Conservation (phyloP, 1,140 invertebrate species). For the Megalopta genalis region DNA sequence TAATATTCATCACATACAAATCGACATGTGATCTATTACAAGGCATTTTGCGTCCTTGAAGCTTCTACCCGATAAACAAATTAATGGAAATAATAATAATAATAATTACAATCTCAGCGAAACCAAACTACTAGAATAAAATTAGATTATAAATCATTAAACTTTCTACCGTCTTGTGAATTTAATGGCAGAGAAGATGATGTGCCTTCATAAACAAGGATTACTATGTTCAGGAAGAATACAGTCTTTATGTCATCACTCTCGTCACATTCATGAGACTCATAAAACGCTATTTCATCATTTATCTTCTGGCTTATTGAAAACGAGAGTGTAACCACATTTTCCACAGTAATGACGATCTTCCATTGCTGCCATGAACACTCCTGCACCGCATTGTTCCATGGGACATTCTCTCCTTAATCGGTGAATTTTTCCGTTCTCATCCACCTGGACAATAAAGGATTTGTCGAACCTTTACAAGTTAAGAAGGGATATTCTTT, state of each 20-base stretch:
- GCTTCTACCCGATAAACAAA: slow-evolving; percentile 76
- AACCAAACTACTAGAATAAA: slow-evolving; percentile 75
- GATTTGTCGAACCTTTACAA: neutral
- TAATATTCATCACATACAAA: neutral
- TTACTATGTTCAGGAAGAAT: slow-evolving; percentile 89
- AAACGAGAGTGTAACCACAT: slow-evolving; percentile 97
- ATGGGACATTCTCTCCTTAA: slow-evolving; percentile 96
- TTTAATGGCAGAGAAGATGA: slow-evolving; percentile 89
- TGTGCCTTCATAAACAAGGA: slow-evolving; percentile 88
- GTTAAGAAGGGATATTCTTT: neutral
- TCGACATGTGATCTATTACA: slow-evolving; percentile 80
- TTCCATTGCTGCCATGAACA: slow-evolving; percentile 99
- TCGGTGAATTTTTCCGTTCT: slow-evolving; percentile 99
- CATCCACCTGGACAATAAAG: slow-evolving; percentile 90
- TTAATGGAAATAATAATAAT: slow-evolving; percentile 67
- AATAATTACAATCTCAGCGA: slow-evolving; percentile 62
- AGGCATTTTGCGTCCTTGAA: slow-evolving; percentile 94
- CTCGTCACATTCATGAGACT: slow-evolving; percentile 50
- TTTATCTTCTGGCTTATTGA: slow-evolving; percentile 93
- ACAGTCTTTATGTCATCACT: slow-evolving; percentile 87
- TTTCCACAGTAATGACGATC: slow-evolving; percentile 99
- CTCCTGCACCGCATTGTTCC: slow-evolving; percentile 97
- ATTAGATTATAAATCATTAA: slow-evolving; percentile 84
- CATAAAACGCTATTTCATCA: slow-evolving; percentile 69
- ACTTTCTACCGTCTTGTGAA: slow-evolving; percentile 89